phyloP scores from a whole-genome alignment of 2,888 invertebrate genomes.

The Girardia tigrina region DNA sequence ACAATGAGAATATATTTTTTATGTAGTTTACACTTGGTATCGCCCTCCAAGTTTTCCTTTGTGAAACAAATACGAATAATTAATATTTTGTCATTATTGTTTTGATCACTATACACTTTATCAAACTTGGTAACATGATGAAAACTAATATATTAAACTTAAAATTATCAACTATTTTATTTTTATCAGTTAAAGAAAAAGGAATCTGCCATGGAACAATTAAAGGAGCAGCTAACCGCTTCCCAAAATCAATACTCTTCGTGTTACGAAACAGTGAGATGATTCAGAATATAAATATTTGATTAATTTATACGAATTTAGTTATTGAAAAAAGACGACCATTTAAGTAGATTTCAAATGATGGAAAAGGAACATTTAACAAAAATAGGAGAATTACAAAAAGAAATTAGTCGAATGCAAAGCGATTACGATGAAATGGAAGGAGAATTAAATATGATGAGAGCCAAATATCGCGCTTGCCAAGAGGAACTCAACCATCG shows the following conservation, averaged over 20 bases:
- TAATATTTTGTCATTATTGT: too few relatives aligned
- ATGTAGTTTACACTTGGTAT: too few relatives aligned
- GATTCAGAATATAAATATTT: background rate
- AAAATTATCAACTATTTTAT: too few relatives aligned
- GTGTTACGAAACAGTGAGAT: background rate
- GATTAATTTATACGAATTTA: background rate
- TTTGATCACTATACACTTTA: too few relatives aligned
- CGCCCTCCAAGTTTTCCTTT: too few relatives aligned
- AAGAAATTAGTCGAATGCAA: background rate
- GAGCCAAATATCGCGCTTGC: background rate
- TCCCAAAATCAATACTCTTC: background rate
- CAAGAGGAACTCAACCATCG: background rate
- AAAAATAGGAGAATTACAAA: background rate
- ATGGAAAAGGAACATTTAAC: background rate
- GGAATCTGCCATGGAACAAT: background rate
- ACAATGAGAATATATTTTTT: too few relatives aligned
- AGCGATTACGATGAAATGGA: conserved; percentile 1
- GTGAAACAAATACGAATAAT: too few relatives aligned
- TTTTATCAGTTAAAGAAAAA: background rate
- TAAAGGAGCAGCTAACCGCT: background rate
- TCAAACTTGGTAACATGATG: too few relatives aligned
- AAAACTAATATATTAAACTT: too few relatives aligned
- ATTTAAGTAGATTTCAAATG: background rate
- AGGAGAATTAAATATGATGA: background rate
- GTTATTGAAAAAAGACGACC: conserved; percentile 10